Conservation (phyloP, 2,888 invertebrate species). For the Colostygia pectinataria region DNA sequence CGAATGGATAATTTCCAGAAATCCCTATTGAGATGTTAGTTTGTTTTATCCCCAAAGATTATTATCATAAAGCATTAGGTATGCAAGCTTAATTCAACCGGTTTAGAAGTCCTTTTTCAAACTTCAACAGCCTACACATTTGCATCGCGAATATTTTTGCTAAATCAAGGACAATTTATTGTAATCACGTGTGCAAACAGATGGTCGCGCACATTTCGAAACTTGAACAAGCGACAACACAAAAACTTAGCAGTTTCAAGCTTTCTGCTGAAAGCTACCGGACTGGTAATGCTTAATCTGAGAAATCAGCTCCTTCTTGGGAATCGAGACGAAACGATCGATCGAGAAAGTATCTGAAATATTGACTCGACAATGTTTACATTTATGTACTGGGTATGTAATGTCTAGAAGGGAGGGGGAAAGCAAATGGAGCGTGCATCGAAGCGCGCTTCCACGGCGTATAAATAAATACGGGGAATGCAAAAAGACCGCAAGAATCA, state of each 20-base stretch:
- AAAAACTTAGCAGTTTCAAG: constrained; percentile 46
- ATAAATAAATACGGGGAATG: constrained; percentile 57
- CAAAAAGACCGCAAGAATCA: constrained; percentile 66
- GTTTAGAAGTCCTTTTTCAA: constrained; percentile 30
- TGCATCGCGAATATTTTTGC: constrained; percentile 42
- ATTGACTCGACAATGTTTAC: constrained; percentile 38
- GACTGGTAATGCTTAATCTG: constrained; percentile 73
- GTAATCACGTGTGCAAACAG: constrained; percentile 30
- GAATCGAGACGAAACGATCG: constrained; percentile 52
- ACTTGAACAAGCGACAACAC: constrained; percentile 56
- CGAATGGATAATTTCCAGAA: constrained; percentile 1
- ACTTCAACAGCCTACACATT: constrained; percentile 39
- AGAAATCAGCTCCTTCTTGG: constrained; percentile 68
- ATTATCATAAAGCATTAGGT: constrained; percentile 11
- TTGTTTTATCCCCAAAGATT: constrained; percentile 5
- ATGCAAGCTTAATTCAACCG: constrained; percentile 19
- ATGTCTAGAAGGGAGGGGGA: constrained; percentile 51
- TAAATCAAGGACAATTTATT: constrained; percentile 27
- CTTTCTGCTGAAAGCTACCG: constrained; percentile 67
- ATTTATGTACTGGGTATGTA: constrained; percentile 38
- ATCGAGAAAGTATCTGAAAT: constrained; percentile 53
- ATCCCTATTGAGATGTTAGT: constrained; percentile 2
- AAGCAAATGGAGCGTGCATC: constrained; percentile 67
- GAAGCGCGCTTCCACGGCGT: constrained; percentile 61
- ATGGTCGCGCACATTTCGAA: constrained; percentile 52